Conservation (phyloP, 2,113 vertebrate species). For the Anhinga anhinga region DNA sequence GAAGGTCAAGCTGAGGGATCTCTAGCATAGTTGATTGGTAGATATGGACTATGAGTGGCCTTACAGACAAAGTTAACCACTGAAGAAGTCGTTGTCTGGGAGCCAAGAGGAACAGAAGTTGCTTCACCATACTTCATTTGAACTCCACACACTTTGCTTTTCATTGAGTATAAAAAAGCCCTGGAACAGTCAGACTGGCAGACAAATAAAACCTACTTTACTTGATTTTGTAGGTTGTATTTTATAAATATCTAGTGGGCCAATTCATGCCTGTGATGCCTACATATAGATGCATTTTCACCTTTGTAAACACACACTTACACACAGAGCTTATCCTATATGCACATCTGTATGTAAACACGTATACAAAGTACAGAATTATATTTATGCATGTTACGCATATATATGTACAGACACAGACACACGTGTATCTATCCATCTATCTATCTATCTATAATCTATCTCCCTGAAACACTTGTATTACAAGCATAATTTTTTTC, state of each 20-base stretch:
- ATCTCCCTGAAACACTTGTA: neutral
- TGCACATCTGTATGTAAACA: neutral
- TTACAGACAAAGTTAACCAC: neutral
- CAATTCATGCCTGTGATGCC: neutral
- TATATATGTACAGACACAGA: accelerated
- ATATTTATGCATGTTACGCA: neutral
- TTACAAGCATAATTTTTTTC: neutral
- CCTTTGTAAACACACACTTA: neutral
- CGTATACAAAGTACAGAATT: neutral
- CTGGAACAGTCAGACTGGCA: neutral
- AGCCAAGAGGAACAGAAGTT: neutral
- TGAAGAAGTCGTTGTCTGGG: neutral
- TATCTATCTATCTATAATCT: neutral
- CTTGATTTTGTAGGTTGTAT: neutral
- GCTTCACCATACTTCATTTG: neutral
- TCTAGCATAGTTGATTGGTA: neutral
- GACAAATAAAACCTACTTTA: neutral
- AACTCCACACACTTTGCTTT: neutral
- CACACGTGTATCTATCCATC: neutral
- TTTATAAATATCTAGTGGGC: neutral
- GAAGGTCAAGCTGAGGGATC: neutral
- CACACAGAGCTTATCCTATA: neutral
- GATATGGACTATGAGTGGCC: neutral
- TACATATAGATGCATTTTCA: neutral
- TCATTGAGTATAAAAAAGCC: neutral